phyloP scores from a whole-genome alignment of 2,113 vertebrate species.

The Phyllopteryx taeniolatus region DNA sequence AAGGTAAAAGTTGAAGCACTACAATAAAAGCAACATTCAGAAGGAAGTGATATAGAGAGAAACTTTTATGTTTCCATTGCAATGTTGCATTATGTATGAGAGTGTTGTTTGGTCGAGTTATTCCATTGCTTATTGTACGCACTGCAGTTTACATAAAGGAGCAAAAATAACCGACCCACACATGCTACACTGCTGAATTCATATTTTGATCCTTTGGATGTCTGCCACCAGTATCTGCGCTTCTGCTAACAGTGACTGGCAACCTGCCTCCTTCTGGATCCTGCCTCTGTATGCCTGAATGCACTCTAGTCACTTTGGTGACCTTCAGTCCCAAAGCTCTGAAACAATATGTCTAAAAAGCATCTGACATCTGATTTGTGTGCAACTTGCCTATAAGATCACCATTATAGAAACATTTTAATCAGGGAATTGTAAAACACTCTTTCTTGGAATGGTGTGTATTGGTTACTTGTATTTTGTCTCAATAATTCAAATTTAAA shows the following conservation, averaged over 20 bases:
- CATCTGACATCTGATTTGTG: conserved; percentile 10
- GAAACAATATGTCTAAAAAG: conserved; percentile 18
- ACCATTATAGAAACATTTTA: background rate
- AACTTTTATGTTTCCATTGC: background rate
- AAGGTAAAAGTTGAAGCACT: background rate
- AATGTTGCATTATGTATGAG: background rate
- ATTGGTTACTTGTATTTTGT: background rate
- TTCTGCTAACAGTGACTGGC: conserved; percentile 50
- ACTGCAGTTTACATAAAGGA: conserved; percentile 15
- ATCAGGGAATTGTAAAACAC: background rate
- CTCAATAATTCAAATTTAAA: background rate
- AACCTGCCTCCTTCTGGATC: conserved; percentile 31
- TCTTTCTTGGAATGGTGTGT: background rate
- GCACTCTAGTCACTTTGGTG: conserved; percentile 10
- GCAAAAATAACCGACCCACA: background rate
- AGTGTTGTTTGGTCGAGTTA: background rate
- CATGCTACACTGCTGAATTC: conserved; percentile 11
- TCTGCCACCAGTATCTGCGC: conserved; percentile 23
- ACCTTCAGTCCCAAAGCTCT: conserved; percentile 14
- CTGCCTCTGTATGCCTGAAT: conserved; percentile 25
- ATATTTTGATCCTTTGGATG: conserved; percentile 25
- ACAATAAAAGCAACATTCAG: background rate
- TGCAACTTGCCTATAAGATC: background rate
- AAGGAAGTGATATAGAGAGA: background rate
- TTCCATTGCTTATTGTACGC: background rate